A percentile compares a stretch with the other conserved stretches of the same genome.
phyloP scores from a whole-genome alignment of 92 coral and sea anemone species.

The Phenganax marumi region DNA sequence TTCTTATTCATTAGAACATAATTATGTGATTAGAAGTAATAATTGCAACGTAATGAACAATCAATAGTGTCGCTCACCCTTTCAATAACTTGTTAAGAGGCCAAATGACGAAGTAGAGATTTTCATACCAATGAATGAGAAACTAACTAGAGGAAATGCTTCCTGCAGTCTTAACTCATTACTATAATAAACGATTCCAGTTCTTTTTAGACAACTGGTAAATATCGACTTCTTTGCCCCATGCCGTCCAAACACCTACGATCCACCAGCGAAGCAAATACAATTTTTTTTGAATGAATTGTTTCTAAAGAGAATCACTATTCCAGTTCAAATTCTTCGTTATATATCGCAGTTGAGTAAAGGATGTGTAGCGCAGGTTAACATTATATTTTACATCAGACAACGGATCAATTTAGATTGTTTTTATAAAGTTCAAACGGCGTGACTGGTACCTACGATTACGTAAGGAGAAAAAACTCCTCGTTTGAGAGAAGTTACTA shows the following conservation, averaged over 20 bases:
- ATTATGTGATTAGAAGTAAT: background rate
- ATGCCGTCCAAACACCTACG: too few species aligned
- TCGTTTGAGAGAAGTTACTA: background rate
- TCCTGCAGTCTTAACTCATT: too few species aligned
- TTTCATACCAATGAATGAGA: background rate
- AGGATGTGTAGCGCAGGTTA: background rate
- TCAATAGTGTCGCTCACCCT: slow-evolving; percentile 4
- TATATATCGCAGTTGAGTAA: background rate
- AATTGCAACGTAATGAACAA: background rate
- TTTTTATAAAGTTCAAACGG: background rate
- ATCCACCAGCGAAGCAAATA: too few species aligned
- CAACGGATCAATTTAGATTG: background rate
- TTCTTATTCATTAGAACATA: background rate
- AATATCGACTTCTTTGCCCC: too few species aligned
- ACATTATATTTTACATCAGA: background rate
- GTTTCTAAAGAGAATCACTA: too few species aligned
- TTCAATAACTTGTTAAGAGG: background rate
- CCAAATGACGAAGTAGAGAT: background rate
- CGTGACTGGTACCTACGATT: slow-evolving; percentile 39
- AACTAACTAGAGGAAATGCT: too few species aligned
- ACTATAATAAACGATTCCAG: too few species aligned
- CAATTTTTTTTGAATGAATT: too few species aligned
- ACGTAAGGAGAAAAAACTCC: background rate
- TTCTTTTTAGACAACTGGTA: too few species aligned
- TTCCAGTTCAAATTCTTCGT: too few species aligned